These are phyloP conservation scores for Phoxinus dragarum DNA, from an alignment of 2,797 vertebrate genomes.

Conservation along the genomic window DNA sequence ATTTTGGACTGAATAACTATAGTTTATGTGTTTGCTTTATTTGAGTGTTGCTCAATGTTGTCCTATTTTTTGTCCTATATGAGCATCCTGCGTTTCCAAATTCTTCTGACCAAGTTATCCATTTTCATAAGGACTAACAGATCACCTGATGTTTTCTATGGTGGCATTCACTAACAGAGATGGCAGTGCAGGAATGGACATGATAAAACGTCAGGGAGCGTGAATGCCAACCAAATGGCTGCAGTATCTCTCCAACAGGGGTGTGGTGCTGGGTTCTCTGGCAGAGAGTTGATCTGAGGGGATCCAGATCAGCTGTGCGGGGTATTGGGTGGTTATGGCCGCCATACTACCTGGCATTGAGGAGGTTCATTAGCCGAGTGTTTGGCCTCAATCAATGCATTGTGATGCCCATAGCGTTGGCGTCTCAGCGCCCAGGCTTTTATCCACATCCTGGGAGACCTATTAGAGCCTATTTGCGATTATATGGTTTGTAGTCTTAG, in stretches of 20 bases:
- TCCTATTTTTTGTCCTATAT: background rate
- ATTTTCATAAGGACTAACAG: background rate
- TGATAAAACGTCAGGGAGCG: constrained; percentile 19
- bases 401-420: constrained; percentile 80
- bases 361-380: constrained; percentile 81
- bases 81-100: background rate
- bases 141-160: background rate
- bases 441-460: constrained; percentile 42
- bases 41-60: background rate
- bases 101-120: background rate
- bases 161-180: constrained; percentile 9
- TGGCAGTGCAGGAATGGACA: constrained; percentile 40
- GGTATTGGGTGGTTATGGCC: constrained; percentile 76
- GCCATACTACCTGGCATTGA: constrained; percentile 72
- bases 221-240: constrained; percentile 47
- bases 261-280: constrained; percentile 37
- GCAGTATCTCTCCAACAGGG: constrained; percentile 31
- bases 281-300: constrained; percentile 68
- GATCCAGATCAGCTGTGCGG: constrained; percentile 79
- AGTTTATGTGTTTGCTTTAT: background rate
- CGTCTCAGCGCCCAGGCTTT: constrained; percentile 66
- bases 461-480: constrained; percentile 43
- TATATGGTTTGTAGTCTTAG: constrained; percentile 43
- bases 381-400: constrained; percentile 75
- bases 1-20: background rate